Conservation (phyloP, 2,888 invertebrate genomes). For the Nematopogon swammerdamellus region DNA sequence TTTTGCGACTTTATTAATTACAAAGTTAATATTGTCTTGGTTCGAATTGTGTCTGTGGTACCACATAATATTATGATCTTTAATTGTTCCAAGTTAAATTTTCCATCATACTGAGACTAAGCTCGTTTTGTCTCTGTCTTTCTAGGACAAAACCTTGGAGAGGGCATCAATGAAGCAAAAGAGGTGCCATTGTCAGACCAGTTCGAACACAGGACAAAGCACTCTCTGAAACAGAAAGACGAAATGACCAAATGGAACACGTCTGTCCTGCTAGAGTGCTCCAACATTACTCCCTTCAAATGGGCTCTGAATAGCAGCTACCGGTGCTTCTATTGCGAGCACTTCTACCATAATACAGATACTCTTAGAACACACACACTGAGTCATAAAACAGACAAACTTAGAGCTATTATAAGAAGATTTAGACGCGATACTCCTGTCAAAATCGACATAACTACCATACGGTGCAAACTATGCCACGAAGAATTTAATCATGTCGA, state of each 20-base stretch:
- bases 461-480: background rate
- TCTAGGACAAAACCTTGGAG: too few species aligned
- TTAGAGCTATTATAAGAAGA: background rate
- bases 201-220: too few species aligned
- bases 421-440: background rate
- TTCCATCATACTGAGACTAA: too few species aligned
- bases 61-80: too few species aligned
- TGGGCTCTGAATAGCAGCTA: background rate
- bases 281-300: background rate
- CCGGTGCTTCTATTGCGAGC: background rate
- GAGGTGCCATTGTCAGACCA: too few species aligned
- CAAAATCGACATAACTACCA: background rate
- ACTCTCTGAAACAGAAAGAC: background rate
- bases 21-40: too few species aligned
- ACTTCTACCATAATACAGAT: background rate
- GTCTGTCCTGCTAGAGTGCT: background rate
- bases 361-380: background rate
- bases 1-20: too few species aligned
- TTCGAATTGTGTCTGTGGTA: too few species aligned
- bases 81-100: too few species aligned
- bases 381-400: background rate
- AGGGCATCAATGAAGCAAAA: too few species aligned
- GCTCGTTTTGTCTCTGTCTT: too few species aligned
- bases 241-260: background rate
- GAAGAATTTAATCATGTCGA: background rate